phyloP scores from a whole-genome alignment of 2,797 vertebrate genomes.

The Macropodus opercularis region DNA sequence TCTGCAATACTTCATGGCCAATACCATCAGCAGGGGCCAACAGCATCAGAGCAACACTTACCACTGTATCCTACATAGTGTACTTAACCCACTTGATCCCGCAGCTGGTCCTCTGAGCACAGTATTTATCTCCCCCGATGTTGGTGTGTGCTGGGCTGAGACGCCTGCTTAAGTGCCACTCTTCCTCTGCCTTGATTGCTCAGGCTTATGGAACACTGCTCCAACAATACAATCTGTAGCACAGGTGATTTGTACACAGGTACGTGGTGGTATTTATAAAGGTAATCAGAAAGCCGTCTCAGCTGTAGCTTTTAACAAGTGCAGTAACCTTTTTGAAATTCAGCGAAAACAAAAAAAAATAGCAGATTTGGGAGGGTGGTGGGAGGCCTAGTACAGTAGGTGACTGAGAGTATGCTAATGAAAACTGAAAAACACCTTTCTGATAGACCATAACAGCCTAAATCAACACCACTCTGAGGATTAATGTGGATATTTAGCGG shows the following conservation, averaged over 20 bases:
- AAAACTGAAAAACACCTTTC: not conserved
- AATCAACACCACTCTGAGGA: not conserved
- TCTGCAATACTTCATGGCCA: conserved; percentile 24
- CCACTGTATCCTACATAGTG: conserved; percentile 39
- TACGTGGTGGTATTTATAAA: conserved; percentile 13
- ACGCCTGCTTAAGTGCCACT: conserved; percentile 42
- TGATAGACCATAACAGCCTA: not conserved
- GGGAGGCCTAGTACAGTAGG: not conserved
- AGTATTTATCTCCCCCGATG: conserved; percentile 20
- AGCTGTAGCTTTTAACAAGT: conserved; percentile 3
- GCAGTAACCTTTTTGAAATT: not conserved
- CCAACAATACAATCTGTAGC: conserved; percentile 7
- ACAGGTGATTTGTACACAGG: not conserved
- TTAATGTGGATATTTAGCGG: conserved; percentile 1
- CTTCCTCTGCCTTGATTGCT: conserved; percentile 23
- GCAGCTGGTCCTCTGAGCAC: conserved; percentile 6
- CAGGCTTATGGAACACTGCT: not conserved
- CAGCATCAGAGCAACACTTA: conserved; percentile 36
- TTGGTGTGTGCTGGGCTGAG: conserved; percentile 14
- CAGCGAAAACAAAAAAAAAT: not conserved
- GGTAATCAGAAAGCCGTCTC: conserved; percentile 11
- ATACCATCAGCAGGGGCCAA: conserved; percentile 37
- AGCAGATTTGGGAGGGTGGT: not conserved
- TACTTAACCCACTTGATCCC: conserved; percentile 52
- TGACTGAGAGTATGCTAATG: conserved; percentile 9